Evolutionary conservation across 2,888 invertebrate species (phyloP), one percentile per base, ranked within the genome.

Genomic region (Lucinisca nassula): DNA sequence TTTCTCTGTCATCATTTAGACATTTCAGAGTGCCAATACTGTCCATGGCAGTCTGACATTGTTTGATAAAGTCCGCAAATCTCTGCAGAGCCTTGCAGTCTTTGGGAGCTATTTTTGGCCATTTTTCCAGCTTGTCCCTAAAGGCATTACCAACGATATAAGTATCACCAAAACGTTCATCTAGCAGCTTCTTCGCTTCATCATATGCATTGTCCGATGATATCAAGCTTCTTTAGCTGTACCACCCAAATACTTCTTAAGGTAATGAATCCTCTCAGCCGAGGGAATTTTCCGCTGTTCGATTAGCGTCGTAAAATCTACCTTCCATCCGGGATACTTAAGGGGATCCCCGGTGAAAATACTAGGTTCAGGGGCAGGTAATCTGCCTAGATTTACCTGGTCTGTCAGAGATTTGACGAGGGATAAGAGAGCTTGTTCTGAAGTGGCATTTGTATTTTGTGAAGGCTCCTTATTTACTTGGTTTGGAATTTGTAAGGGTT

Each of bases 281-380:
- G 72, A n/a, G 0, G 88, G 84, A 14, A 87, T 82, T 14, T 72
- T 45, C 61, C 51, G 79, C 24, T 49, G 30, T 17, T 83, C 82
- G 30, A 89, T 85, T 24, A 89, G 37, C 4, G 77, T 79, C 12
- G 70, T 61, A 38, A 91, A 88, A 10, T 79, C 80, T 14, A 30
- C 21, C 32, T 74, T 81, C 84, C 86, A 91, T 14, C 37, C 73
- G 12, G 79, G 86, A 74, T 89, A 91, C 30, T 75, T 76, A 0
- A 90, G 27, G 4, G 76, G 83, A 49, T 91, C 90, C 6, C 91
- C 91, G 14, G 27, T 24, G 70, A 91, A 91, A 27, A 88, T 55
- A 30, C 35, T 55, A 24, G 88, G 85, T 37, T 85, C 90, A 38
- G 88, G 82, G 14, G 73, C 32, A 27, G 91, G 91, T 17, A 88